Base-by-base conservation (phyloP, 2,113 vertebrate species). In the Gavia stellata region DNA sequence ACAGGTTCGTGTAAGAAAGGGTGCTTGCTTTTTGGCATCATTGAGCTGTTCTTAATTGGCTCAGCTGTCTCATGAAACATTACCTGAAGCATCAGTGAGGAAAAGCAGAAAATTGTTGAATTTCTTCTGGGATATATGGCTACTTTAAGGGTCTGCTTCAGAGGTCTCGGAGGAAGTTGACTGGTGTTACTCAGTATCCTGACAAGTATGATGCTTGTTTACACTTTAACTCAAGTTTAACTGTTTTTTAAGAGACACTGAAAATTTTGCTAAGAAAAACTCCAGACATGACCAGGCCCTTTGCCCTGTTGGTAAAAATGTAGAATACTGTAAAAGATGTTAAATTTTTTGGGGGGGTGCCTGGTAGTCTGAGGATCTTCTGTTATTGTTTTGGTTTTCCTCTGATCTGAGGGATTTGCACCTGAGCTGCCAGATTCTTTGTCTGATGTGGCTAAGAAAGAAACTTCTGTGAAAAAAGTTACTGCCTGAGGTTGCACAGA, bases 271-370 rank as follows among this genome's bases (percentile, higher is more conserved):
- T 12, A 28, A 17, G 29, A 59, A 62, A 36, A 82, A 1, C 17
- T 71, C 13, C 9, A 50, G 10, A 21, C 6, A 1, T 26, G 15
- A 52, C 8, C 7, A 45, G 12, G 21, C 18, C 19, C 7, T 87
- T 34, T 65, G 29, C 17, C 11, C 10, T 47, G 3, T 67, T 58
- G 26, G 10, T 52, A 20, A 73, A 68, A 44, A 44, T 6, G 7
- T 34, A 33, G 65, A 73, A 29, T 72, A 17, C 8, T 50, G 16
- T 70, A 28, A 25, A 70, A 81, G 7, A n/a, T 7, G 5, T 63
- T 7, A 31, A 6, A 3, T 9, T 11, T 62, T 6, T 53, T 17
- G 1, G 9, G 17, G 12, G 2, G 3, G 1, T 36, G 33, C 16
- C 14, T 67, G 18, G 5, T 84, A 71, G 33, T 74, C 15, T 50